Conservation (phyloP, 2,888 invertebrate genomes). For the Amiota minor region DNA sequence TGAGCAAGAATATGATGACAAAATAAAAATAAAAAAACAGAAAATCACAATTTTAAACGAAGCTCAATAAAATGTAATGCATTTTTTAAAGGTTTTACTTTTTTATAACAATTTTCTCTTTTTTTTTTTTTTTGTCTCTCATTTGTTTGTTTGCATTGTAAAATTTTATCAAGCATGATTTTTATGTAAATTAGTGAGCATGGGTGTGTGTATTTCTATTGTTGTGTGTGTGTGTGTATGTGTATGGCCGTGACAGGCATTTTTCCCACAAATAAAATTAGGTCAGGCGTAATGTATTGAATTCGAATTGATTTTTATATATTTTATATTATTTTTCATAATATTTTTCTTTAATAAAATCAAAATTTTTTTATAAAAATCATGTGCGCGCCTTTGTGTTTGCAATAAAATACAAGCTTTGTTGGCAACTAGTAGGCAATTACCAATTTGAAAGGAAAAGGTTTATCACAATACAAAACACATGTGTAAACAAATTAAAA, state of each 20-base stretch:
- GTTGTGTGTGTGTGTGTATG: not conserved
- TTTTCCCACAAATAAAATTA: not conserved
- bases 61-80: constrained; percentile 13
- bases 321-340: constrained; percentile 5
- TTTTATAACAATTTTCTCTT: not conserved
- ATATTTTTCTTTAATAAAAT: constrained; percentile 37
- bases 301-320: not conserved
- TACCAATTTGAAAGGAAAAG: constrained; percentile 38
- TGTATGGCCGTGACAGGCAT: not conserved
- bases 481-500: constrained; percentile 67
- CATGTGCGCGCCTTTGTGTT: constrained; percentile 12
- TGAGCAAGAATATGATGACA: constrained; percentile 18
- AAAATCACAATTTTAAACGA: not conserved
- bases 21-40: not conserved
- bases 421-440: constrained; percentile 60
- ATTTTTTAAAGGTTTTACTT: constrained; percentile 1
- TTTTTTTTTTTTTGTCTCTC: constrained; percentile 1
- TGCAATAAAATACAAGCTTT: not conserved
- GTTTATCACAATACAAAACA: constrained; percentile 44
- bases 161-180: constrained; percentile 14
- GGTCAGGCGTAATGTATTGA: constrained; percentile 16
- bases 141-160: not conserved
- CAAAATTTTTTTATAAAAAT: constrained; percentile 50
- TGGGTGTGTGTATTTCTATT: not conserved
- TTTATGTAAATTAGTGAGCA: not conserved